Conservation (phyloP, 2,888 invertebrate species). For the Lottia gigantea region DNA sequence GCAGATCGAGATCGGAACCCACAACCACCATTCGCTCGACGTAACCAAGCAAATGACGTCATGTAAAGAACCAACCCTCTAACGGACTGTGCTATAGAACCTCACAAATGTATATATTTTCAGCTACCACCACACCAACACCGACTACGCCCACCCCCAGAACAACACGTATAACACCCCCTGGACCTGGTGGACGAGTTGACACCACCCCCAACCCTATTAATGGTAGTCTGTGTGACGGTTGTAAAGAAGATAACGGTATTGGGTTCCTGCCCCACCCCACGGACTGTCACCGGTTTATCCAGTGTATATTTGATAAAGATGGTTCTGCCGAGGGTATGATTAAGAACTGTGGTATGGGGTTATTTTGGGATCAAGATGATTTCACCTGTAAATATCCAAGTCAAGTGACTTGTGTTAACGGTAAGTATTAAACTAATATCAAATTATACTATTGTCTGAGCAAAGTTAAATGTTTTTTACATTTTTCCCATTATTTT, state of each 20-base stretch:
- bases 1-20: too few relatives aligned
- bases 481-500: too few relatives aligned
- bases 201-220: background rate
- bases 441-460: too few relatives aligned
- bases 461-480: too few relatives aligned
- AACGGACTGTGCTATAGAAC: too few relatives aligned
- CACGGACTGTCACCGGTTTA: background rate
- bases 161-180: background rate
- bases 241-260: background rate
- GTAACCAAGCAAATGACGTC: too few relatives aligned
- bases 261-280: background rate
- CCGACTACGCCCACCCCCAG: background rate
- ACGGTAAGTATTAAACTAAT: background rate
- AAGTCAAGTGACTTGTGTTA: background rate
- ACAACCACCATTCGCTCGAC: too few relatives aligned
- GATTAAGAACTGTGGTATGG: background rate
- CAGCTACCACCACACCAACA: background rate
- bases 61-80: too few relatives aligned
- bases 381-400: conserved; percentile 2
- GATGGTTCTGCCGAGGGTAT: background rate
- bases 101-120: background rate
- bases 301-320: background rate
- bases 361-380: background rate
- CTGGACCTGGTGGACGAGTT: too few relatives aligned
- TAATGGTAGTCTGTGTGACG: background rate